These are phyloP conservation scores for Mesitornis unicolor DNA, from an alignment of 2,113 vertebrate genomes.

Conservation along the genomic window DNA sequence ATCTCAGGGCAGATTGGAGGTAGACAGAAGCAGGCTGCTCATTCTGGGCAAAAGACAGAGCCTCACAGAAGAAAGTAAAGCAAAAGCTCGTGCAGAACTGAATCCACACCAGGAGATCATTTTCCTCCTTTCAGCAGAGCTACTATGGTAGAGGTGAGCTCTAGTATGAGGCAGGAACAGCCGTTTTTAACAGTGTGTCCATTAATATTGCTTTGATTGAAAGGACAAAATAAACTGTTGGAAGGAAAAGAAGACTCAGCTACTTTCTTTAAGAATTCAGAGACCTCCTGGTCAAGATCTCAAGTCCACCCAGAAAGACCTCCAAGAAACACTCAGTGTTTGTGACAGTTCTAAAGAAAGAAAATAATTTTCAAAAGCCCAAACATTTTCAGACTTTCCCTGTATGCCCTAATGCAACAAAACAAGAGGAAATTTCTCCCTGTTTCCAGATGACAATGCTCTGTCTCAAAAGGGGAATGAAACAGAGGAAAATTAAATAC, in stretches of 20 bases:
- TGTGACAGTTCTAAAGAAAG: background rate
- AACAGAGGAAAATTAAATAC: background rate
- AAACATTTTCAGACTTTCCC: background rate
- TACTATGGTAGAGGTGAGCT: background rate
- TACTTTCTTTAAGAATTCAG: background rate
- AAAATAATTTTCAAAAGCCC: background rate
- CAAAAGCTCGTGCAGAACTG: background rate
- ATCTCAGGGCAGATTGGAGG: background rate
- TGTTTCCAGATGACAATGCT: background rate
- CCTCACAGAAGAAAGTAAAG: background rate
- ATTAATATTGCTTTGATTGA: background rate
- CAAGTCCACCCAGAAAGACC: background rate
- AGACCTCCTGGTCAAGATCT: background rate
- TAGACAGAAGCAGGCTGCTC: background rate
- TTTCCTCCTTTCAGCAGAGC: background rate
- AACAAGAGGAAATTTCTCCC: background rate
- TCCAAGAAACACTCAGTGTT: background rate
- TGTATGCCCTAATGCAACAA: background rate
- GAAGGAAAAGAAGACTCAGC: background rate
- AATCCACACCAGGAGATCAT: background rate
- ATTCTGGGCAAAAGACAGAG: background rate
- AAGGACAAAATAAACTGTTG: background rate
- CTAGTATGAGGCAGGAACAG: background rate
- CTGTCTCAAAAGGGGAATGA: background rate
- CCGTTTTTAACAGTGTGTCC: background rate